These are phyloP conservation scores for Acanthoscelides obtectus DNA, from an alignment of 2,888 invertebrate species.

Conservation along the genomic window DNA sequence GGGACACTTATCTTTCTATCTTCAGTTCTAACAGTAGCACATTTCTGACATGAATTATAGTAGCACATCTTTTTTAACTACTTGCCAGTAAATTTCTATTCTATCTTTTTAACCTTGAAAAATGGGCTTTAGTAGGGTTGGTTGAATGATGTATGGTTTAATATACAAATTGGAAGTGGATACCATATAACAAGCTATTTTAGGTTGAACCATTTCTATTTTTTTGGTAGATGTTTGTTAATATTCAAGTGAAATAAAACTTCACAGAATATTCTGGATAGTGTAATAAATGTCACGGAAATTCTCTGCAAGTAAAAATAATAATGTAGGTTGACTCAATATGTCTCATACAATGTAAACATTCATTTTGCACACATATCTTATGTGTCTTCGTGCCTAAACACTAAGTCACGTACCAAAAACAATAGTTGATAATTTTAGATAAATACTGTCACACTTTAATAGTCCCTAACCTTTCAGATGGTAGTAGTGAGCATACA, in stretches of 20 bases:
- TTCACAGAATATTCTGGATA: no score
- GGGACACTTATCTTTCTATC: slow-evolving; percentile 37
- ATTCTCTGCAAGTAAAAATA: no score
- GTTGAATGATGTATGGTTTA: background rate
- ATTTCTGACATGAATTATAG: background rate
- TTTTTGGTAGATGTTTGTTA: background rate
- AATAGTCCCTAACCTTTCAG: slow-evolving; percentile 24
- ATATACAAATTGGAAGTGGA: background rate
- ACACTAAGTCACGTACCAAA: no score
- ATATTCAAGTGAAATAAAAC: no score
- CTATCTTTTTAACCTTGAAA: background rate
- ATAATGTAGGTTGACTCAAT: no score
- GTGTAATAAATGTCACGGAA: no score
- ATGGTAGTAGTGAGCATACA: slow-evolving; percentile 47
- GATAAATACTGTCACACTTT: no score
- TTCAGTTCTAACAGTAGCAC: background rate
- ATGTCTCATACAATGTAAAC: no score
- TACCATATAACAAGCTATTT: background rate
- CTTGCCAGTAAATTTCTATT: background rate
- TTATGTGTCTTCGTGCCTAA: no score
- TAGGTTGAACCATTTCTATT: background rate
- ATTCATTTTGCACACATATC: no score
- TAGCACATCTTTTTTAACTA: background rate
- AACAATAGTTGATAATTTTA: background rate
- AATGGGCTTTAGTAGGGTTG: background rate